Base-by-base conservation (phyloP, 2,888 invertebrate genomes). In the Actias luna region DNA sequence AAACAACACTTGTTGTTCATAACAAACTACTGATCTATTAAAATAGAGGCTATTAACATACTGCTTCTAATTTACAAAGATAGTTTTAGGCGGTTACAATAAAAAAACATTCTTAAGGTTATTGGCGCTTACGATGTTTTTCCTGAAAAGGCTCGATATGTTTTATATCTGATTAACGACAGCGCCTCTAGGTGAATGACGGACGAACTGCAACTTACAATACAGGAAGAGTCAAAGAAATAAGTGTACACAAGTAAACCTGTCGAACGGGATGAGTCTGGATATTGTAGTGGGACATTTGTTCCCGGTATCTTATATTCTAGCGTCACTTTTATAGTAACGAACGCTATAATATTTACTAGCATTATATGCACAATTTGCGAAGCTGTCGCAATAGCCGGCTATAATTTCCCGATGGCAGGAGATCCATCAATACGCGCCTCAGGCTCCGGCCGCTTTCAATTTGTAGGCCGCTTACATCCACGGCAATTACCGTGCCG, bases 321-420 rank as follows among this genome's bases (percentile, higher is more conserved):
- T 85, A 84, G 86, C 79, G 70, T 76, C 77, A 80, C 84, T 84
- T 50, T 83, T 85, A 89, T 55, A 87, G 88, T 88, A 87, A 85
- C 84, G 83, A 81, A 79, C 74, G 79, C 78, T 71, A 79, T 89
- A 89, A 89, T 91, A 91, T 92, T 90, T 88, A 89, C 91, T 89
- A 89, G 92, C 86, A 91, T 92, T 92, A 91, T 90, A 88, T 87
- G 91, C 89, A 92, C 90, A 91, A 90, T 92, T 92, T 89, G 91
- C 92, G 89, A 86, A 89, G 91, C 90, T 92, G 92, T 92, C 92
- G 90, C 91, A 89, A 89, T 87, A 83, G 85, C 85, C 82, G 76
- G 84, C 88, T 91, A 89, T 91, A 92, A 92, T 92, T 92, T 90
- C 79, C 80, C 85, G 84, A 90, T 91, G 92, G 92, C 90, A 87